Evolutionary conservation across 2,888 invertebrate species (phyloP).

Genomic region (Pyralis farinalis): DNA sequence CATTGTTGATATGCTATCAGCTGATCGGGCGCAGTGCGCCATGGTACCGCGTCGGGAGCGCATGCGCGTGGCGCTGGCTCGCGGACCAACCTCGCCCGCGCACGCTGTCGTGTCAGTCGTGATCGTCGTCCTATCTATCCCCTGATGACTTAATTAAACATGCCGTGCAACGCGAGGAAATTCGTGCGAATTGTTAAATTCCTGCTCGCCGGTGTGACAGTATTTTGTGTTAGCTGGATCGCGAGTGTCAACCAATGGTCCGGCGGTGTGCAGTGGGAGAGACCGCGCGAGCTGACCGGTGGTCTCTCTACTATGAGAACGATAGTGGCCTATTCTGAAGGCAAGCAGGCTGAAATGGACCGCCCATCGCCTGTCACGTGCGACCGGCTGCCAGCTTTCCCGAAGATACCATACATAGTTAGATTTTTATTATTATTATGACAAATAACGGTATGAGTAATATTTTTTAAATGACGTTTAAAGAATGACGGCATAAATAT

Average conservation of each 20-base stretch:
- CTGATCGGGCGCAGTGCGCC: slow-evolving; percentile 73
- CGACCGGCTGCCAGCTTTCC: slow-evolving; percentile 56
- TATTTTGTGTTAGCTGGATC: slow-evolving; percentile 71
- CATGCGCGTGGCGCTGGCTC: slow-evolving; percentile 56
- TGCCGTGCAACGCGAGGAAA: slow-evolving; percentile 53
- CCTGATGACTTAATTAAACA: slow-evolving; percentile 31
- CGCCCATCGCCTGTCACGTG: slow-evolving; percentile 64
- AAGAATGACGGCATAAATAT: no score
- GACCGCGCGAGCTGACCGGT: slow-evolving; percentile 24
- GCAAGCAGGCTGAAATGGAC: slow-evolving; percentile 75
- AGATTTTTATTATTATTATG: slow-evolving; percentile 31
- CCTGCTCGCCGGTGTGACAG: slow-evolving; percentile 58
- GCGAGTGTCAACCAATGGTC: slow-evolving; percentile 67
- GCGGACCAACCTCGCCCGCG: slow-evolving; percentile 32
- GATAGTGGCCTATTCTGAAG: slow-evolving; percentile 82
- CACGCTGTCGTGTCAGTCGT: slow-evolving; percentile 20
- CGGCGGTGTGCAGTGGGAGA: slow-evolving; percentile 46
- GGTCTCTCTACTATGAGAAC: slow-evolving; percentile 72
- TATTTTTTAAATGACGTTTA: no score
- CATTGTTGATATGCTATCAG: slow-evolving; percentile 78
- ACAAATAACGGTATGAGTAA: no score
- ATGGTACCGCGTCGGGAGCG: slow-evolving; percentile 69
- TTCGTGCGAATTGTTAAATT: slow-evolving; percentile 58
- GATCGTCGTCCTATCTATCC: slow-evolving; percentile 14
- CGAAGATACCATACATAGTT: slow-evolving; percentile 52